Evolutionary conservation across 2,888 invertebrate genomes (phyloP).

Genomic region (Isotomurus palustris): DNA sequence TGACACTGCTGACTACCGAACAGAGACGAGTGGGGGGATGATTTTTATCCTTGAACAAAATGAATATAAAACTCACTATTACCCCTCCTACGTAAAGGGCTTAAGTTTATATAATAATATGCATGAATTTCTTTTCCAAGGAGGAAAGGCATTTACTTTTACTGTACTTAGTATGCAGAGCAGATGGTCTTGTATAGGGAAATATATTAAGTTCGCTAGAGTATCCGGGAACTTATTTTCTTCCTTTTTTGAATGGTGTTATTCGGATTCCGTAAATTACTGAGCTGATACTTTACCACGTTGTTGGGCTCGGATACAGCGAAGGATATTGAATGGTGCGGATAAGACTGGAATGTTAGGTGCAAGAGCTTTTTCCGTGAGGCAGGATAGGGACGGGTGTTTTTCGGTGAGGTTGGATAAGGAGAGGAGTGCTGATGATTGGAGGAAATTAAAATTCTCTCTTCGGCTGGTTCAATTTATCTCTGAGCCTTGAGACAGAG

Average conservation of each 20-base stretch:
- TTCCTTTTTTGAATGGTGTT: neutral
- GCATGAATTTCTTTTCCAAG: too few species aligned
- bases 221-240: slow-evolving; percentile 2
- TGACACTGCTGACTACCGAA: too few species aligned
- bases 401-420: neutral
- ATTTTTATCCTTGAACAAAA: too few species aligned
- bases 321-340: slow-evolving; percentile 4
- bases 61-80: neutral
- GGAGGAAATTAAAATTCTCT: slow-evolving; percentile 47
- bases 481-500: slow-evolving; percentile 42
- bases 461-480: slow-evolving; percentile 45
- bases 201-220: too few species aligned
- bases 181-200: slow-evolving; percentile 16
- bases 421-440: slow-evolving; percentile 2
- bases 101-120: too few species aligned
- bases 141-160: too few species aligned
- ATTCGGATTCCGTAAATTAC: neutral
- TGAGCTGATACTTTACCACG: neutral
- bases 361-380: slow-evolving; percentile 8
- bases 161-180: slow-evolving; percentile 20
- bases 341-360: slow-evolving; percentile 13
- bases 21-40: too few species aligned
- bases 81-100: too few species aligned
- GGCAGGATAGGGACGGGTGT: neutral
- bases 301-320: neutral